Base-by-base conservation (phyloP, 2,113 vertebrate species). In the Elanus axillaris region DNA sequence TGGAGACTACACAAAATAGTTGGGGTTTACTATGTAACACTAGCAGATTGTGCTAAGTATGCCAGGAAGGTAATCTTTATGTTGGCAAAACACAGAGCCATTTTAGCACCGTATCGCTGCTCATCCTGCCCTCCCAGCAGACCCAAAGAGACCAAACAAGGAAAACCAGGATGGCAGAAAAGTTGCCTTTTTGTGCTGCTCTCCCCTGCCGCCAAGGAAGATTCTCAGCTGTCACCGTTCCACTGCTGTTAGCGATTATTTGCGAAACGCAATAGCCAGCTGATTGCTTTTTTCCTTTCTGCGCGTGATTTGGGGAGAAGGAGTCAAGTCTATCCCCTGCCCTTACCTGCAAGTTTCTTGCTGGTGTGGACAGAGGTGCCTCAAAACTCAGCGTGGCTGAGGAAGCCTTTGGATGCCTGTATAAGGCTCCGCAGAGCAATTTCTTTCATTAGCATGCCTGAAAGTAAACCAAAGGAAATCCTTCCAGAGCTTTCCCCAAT, bases 401-500 rank as follows among this genome's bases (percentile, higher is more conserved):
- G 43, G 73, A 87, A 94, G 52, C 23, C 34, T 88, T 82, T 72
- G 73, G 19, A 72, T 76, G n/a, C 75, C 73, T 11, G 5, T 40
- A 11, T 56, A 60, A 85, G 32, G 38, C 29, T 86, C 32, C 50
- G 45, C 26, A 69, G 60, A 84, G 40, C 73, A 81, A 79, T 82
- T 90, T 60, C 31, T 93, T 95, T 90, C 73, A 76, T 93, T 93
- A 87, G 16, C 31, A 82, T 80, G 58, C 72, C 36, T 91, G 79
- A 79, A 96, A 95, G 78, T 62, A 90, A 96, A 97, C 75, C 84
- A 91, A 95, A 96, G 74, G 62, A 94, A 96, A 96, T 93, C 87
- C 77, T 72, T n/a, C 32, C 53, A 88, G 91, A 91, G 77, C 74
- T 93, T 85, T 68, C 18, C 22, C 21, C 90, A 88, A 38, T 90